Percentiles rank a stretch among this genome's conserved stretches.
phyloP scores from a whole-genome alignment of 2,797 vertebrate genomes.

The Mus spretus region DNA sequence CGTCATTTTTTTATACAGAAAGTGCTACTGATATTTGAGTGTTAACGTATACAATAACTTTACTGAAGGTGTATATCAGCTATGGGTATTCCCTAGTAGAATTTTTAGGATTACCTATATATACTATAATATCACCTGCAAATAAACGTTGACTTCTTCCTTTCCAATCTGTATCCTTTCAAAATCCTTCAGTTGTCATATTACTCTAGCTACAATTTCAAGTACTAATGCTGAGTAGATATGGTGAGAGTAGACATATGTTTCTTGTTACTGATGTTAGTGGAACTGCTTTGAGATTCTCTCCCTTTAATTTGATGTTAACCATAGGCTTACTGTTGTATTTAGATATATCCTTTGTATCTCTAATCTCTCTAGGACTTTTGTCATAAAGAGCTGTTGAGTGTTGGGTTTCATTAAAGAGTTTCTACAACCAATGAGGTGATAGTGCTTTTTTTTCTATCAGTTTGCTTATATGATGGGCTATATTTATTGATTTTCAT shows the following conservation, averaged over 20 bases:
- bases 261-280: neutral
- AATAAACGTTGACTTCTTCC: neutral
- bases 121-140: neutral
- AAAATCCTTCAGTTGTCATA: neutral
- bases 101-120: neutral
- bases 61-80: neutral
- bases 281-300: neutral
- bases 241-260: neutral
- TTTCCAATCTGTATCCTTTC: neutral
- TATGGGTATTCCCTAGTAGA: no score
- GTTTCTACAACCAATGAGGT: neutral
- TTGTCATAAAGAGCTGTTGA: neutral
- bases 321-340: neutral
- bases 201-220: neutral
- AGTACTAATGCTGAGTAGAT: neutral
- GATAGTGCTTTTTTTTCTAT: neutral
- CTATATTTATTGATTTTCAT: neutral
- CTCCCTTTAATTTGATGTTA: neutral
- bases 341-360: neutral
- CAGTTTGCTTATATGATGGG: neutral
- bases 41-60: neutral
- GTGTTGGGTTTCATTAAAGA: neutral
- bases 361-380: neutral
- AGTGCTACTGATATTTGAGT: neutral
- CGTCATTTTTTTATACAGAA: neutral